A percentile compares a stretch with the other conserved stretches of the same genome.
These are phyloP conservation scores for Myotis davidii DNA, from an alignment of 2,113 vertebrate genomes.

Conservation along the genomic window DNA sequence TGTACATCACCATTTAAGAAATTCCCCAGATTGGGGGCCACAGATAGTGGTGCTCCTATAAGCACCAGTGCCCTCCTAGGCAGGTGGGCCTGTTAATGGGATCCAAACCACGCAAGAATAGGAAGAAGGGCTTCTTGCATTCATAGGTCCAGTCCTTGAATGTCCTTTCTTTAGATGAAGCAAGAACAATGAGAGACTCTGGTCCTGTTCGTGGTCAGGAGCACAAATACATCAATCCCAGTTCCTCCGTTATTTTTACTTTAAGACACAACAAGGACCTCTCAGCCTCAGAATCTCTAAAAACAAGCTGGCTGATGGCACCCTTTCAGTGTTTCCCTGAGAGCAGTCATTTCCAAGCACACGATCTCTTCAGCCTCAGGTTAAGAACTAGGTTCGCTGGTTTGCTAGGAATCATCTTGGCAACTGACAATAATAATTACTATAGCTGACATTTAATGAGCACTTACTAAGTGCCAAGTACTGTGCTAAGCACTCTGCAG, in stretches of 20 bases:
- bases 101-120: not conserved
- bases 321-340: not conserved
- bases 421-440: not conserved
- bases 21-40: not conserved
- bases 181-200: not conserved
- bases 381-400: not conserved
- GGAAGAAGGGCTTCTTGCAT: not conserved
- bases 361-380: not conserved
- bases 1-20: not conserved
- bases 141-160: not conserved
- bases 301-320: not conserved
- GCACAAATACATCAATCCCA: not conserved
- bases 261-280: not conserved
- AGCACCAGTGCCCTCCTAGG: not conserved
- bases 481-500: not conserved
- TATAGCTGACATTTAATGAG: conserved; percentile 23
- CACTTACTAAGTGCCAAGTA: not conserved
- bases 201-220: not conserved
- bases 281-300: not conserved
- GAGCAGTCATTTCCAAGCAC: not conserved
- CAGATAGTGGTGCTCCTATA: not conserved
- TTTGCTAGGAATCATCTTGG: not conserved
- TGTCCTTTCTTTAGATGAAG: not conserved
- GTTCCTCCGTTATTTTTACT: not conserved
- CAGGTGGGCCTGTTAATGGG: not conserved